Evolutionary conservation across 2,888 invertebrate genomes (phyloP).

Genomic region (Spilarctia lutea): DNA sequence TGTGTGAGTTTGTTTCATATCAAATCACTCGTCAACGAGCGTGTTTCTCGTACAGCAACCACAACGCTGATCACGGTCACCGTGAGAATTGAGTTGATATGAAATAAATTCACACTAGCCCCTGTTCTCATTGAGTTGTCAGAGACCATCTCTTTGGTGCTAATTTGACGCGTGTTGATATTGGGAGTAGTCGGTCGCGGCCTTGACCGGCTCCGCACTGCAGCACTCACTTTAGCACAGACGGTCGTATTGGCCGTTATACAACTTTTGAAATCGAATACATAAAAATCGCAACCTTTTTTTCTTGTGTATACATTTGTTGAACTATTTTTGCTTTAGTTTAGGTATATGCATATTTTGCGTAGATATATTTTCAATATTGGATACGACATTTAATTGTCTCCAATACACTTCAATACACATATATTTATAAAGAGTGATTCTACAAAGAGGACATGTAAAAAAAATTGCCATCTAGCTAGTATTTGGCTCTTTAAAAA

Average conservation of each 20-base stretch:
- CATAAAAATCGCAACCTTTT: not conserved
- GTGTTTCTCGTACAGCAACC: too few species aligned
- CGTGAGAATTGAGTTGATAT: too few species aligned
- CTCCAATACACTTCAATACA: too few species aligned
- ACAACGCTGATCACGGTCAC: too few species aligned
- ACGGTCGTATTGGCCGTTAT: not conserved
- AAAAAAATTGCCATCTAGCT: too few species aligned
- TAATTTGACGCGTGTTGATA: conserved; percentile 27
- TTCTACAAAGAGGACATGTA: too few species aligned
- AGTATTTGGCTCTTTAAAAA: too few species aligned
- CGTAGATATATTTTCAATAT: too few species aligned
- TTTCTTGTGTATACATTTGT: not conserved
- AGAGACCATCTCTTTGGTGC: conserved; percentile 24
- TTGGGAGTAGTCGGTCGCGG: conserved; percentile 39
- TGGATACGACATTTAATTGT: not conserved
- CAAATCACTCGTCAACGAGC: too few species aligned
- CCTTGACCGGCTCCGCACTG: conserved; percentile 40
- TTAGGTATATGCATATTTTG: not conserved
- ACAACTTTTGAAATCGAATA: not conserved
- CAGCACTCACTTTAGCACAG: conserved; percentile 18
- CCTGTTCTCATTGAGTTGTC: conserved; percentile 15
- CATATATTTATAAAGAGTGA: too few species aligned
- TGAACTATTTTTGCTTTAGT: not conserved
- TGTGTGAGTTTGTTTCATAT: too few species aligned
- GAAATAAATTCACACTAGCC: too few species aligned